Evolutionary conservation across 2,888 invertebrate genomes (phyloP).

Genomic region (Geophilus truncorum): DNA sequence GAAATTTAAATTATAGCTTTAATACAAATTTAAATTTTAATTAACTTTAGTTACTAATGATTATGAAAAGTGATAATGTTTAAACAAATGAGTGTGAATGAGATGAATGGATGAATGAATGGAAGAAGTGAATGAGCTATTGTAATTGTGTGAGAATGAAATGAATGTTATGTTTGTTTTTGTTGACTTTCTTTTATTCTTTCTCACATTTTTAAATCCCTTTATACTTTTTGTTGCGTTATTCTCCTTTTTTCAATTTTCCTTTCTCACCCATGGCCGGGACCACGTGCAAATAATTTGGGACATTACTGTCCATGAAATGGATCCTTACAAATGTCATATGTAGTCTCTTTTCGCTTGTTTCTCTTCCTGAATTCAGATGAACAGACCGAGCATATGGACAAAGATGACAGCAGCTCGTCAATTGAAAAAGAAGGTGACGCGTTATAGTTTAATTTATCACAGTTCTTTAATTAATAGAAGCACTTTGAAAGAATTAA

Average conservation of each 20-base stretch:
- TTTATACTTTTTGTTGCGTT: background rate
- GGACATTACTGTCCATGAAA: constrained; percentile 43
- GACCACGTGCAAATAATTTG: constrained; percentile 40
- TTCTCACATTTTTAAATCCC: background rate
- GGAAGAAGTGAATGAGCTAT: too few relatives aligned
- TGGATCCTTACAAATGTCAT: constrained; percentile 42
- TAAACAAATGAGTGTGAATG: background rate
- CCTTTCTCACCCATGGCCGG: constrained; percentile 38
- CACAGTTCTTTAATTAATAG: background rate
- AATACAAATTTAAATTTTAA: background rate
- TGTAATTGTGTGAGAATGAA: background rate
- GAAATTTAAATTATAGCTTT: background rate
- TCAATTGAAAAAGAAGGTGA: background rate
- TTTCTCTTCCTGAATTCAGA: constrained; percentile 75
- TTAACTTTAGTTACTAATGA: background rate
- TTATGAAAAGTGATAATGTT: background rate
- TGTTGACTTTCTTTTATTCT: background rate
- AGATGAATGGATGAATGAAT: background rate
- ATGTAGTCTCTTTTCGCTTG: constrained; percentile 64
- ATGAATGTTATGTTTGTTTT: background rate
- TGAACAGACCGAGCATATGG: constrained; percentile 47
- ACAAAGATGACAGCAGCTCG: background rate
- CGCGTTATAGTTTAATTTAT: background rate
- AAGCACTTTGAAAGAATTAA: background rate
- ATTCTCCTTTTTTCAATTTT: background rate